These are phyloP conservation scores for Campaea margaritaria DNA, from an alignment of 2,888 invertebrate genomes.

Conservation along the genomic window DNA sequence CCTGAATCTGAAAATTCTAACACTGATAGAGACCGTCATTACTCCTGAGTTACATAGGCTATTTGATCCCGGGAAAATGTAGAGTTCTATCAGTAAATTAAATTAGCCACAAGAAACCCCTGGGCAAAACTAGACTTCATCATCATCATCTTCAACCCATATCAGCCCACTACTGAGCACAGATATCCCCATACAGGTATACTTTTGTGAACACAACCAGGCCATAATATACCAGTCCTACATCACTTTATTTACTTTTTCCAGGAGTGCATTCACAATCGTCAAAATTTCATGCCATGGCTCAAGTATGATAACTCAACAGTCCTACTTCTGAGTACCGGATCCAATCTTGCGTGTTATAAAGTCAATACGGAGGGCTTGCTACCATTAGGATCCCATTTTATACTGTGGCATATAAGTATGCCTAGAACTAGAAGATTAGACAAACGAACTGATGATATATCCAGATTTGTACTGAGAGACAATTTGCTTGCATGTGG, in stretches of 20 bases:
- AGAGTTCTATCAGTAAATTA: too few species aligned
- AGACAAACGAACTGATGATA: constrained; percentile 76
- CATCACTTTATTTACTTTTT: constrained; percentile 35
- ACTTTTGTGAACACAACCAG: too few species aligned
- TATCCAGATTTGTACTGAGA: constrained; percentile 73
- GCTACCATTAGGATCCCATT: constrained; percentile 3
- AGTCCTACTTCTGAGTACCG: constrained; percentile 61
- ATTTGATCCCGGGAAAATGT: too few species aligned
- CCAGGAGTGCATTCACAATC: constrained; percentile 63
- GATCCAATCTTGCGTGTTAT: constrained; percentile 65
- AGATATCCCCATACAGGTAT: too few species aligned
- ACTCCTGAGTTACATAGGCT: too few species aligned
- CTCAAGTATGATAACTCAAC: constrained; percentile 60
- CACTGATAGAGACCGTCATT: too few species aligned
- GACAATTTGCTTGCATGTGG: constrained; percentile 69
- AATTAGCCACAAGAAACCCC: too few species aligned
- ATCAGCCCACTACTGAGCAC: too few species aligned
- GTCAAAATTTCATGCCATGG: constrained; percentile 77
- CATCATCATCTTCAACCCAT: too few species aligned
- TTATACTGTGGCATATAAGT: constrained; percentile 59
- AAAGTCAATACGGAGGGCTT: constrained; percentile 55
- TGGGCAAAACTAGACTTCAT: too few species aligned
- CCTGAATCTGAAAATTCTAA: too few species aligned
- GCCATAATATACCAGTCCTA: too few species aligned
- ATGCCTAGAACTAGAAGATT: constrained; percentile 65